Evolutionary conservation across 1,140 invertebrate species (phyloP).

Genomic region (Trypoxylus dichotomus): DNA sequence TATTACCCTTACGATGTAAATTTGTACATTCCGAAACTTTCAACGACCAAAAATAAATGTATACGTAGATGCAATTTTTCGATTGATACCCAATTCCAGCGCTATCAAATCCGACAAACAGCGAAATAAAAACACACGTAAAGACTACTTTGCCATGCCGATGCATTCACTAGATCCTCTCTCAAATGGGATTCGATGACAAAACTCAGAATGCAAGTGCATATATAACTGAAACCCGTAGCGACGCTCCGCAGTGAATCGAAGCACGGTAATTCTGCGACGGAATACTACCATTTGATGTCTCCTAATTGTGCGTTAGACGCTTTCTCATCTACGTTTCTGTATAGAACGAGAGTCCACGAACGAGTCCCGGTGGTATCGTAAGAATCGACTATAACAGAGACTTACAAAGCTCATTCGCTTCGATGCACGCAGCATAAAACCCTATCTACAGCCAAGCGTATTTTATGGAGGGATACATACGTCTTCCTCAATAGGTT

Average conservation of each 20-base stretch:
- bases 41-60: not conserved
- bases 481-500: not conserved
- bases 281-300: not conserved
- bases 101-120: not conserved
- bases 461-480: not conserved
- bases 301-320: not conserved
- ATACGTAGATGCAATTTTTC: not conserved
- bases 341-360: not conserved
- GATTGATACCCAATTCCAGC: no score
- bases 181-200: not conserved
- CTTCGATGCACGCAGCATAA: not conserved
- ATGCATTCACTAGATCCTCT: not conserved
- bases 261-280: not conserved
- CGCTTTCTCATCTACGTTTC: not conserved
- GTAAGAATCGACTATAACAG: not conserved
- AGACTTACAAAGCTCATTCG: not conserved
- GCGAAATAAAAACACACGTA: not conserved
- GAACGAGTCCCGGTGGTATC: not conserved
- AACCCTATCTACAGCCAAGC: not conserved
- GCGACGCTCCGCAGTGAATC: not conserved
- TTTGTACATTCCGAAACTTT: no score
- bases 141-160: not conserved
- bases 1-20: no score
- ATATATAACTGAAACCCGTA: not conserved
- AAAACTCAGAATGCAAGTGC: not conserved